Evolutionary conservation across 2,113 vertebrate genomes (phyloP).

Genomic region (Ia io): DNA sequence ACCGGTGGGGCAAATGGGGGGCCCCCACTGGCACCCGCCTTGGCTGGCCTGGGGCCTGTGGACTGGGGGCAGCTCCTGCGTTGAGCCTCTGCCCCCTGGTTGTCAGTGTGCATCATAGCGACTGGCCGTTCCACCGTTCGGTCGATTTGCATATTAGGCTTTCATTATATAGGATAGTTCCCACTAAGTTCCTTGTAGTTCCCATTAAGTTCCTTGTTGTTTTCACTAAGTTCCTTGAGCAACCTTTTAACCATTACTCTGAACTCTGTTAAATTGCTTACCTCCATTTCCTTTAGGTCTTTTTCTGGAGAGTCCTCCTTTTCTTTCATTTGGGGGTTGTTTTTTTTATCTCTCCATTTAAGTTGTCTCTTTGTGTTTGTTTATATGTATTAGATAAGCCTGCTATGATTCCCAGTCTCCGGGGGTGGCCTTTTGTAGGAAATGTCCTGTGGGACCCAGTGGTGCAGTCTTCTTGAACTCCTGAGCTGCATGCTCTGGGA

Average conservation of each 20-base stretch:
- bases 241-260: background rate
- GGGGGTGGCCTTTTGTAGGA: background rate
- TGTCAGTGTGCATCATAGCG: too few species aligned
- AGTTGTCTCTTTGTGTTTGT: background rate
- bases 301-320: background rate
- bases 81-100: too few species aligned
- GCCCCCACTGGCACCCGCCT: too few species aligned
- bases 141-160: too few species aligned
- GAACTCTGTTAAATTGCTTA: background rate
- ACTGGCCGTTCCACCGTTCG: too few species aligned
- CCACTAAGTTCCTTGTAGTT: too few species aligned
- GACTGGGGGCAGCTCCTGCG: too few species aligned
- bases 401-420: background rate
- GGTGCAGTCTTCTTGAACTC: background rate
- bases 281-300: background rate
- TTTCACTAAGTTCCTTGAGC: background rate
- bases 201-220: too few species aligned
- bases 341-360: background rate
- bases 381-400: background rate
- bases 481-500: background rate
- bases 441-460: background rate
- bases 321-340: background rate
- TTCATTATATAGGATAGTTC: too few species aligned
- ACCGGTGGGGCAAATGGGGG: too few species aligned
- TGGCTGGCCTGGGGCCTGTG: too few species aligned